Percentiles rank a stretch among this genome's conserved stretches.
Conservation (phyloP, 2,888 invertebrate species). For the Pachliopta kotzebuea region DNA sequence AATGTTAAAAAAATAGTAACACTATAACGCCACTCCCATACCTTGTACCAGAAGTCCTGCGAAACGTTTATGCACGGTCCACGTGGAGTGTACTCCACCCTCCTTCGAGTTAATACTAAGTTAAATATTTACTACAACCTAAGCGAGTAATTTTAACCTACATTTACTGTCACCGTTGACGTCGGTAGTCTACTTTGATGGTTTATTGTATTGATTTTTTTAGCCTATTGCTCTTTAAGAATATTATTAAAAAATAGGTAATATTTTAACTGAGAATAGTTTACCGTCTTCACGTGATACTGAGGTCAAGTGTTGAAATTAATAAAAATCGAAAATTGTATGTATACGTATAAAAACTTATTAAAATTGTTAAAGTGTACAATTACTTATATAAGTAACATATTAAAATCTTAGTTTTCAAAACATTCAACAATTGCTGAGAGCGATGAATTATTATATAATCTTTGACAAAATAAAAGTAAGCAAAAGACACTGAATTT, state of each 20-base stretch:
- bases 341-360: no score
- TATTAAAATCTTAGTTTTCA: no score
- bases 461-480: neutral
- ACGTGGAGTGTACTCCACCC: slow-evolving; percentile 44
- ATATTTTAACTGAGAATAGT: no score
- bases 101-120: slow-evolving; percentile 50
- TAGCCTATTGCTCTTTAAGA: neutral
- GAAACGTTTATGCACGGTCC: slow-evolving; percentile 56
- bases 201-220: neutral
- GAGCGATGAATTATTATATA: neutral
- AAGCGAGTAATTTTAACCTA: slow-evolving; percentile 30
- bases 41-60: slow-evolving; percentile 39
- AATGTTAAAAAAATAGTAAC: neutral
- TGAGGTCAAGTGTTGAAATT: no score
- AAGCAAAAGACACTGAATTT: neutral
- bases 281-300: no score
- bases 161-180: slow-evolving; percentile 1
- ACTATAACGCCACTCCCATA: slow-evolving; percentile 24
- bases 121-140: slow-evolving; percentile 42
- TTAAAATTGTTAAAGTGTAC: no score
- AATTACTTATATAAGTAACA: no score
- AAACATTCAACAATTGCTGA: no score
- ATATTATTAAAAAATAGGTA: no score
- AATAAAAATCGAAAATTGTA: no score
- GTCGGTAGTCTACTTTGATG: neutral